Conservation (phyloP, 2,797 vertebrate genomes). For the Sebastes ruberrimus region DNA sequence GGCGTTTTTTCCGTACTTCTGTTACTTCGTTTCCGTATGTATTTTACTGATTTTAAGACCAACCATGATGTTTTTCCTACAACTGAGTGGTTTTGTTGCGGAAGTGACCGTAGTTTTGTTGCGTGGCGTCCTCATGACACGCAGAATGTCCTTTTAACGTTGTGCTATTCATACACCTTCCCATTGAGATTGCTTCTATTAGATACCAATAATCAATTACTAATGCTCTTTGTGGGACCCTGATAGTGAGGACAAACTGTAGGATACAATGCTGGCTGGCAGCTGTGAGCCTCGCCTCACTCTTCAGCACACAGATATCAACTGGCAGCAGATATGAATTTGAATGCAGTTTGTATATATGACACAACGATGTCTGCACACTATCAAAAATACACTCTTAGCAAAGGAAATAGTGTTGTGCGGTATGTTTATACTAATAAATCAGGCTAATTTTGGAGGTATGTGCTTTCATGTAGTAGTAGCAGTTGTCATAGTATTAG, state of each 20-base stretch:
- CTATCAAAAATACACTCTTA: not conserved
- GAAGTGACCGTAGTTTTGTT: not conserved
- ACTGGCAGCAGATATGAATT: constrained; percentile 9
- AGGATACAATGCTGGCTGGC: not conserved
- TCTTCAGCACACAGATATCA: not conserved
- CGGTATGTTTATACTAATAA: not conserved
- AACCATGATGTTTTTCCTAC: not conserved
- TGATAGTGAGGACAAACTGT: not conserved
- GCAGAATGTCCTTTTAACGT: not conserved
- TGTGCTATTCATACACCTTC: not conserved
- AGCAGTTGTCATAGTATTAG: not conserved
- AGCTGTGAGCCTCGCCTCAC: not conserved
- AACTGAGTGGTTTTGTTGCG: not conserved
- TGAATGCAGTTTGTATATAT: constrained; percentile 10
- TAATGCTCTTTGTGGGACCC: not conserved
- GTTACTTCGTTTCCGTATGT: not conserved
- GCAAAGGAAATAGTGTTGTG: not conserved
- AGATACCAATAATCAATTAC: constrained; percentile 2
- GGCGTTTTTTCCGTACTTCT: not conserved
- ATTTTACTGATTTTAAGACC: not conserved
- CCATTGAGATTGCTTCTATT: not conserved
- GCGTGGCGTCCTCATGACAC: not conserved
- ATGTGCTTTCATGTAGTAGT: not conserved
- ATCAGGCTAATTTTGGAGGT: not conserved
- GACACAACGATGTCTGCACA: not conserved